Percentiles rank a stretch among this genome's conserved stretches.
Conservation (phyloP, 2,113 vertebrate species). For the Pteronura brasiliensis region DNA sequence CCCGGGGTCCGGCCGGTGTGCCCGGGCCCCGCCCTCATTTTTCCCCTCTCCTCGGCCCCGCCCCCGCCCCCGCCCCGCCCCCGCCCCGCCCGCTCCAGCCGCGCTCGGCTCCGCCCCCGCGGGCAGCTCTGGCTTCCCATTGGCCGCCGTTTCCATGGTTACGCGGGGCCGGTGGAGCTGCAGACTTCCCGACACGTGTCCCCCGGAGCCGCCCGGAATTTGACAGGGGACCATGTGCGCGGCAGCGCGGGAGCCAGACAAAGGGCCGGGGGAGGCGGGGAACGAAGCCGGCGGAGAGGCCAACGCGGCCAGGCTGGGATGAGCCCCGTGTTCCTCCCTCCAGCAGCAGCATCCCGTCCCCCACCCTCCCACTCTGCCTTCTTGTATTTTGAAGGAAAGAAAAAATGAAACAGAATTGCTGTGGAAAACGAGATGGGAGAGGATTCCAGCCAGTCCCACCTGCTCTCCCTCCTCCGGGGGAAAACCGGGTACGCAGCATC, state of each 20-base stretch:
- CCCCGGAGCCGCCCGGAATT: constrained; percentile 83
- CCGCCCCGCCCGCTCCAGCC: not conserved
- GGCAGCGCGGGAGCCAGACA: constrained; percentile 75
- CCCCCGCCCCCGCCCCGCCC: not conserved
- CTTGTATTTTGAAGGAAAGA: not conserved
- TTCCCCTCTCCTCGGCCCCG: not conserved
- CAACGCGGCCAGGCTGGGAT: not conserved
- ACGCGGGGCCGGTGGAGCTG: constrained; percentile 77
- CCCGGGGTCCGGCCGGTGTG: rapidly evolving
- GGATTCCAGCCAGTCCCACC: not conserved
- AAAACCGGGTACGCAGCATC: not conserved
- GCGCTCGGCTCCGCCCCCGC: constrained; percentile 58
- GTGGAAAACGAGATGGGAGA: constrained; percentile 44
- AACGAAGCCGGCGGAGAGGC: constrained; percentile 48
- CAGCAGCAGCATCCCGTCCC: not conserved
- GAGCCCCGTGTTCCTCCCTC: constrained; percentile 69
- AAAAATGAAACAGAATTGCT: constrained; percentile 44
- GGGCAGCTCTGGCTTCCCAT: constrained; percentile 67
- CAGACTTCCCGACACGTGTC: constrained; percentile 79
- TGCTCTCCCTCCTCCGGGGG: not conserved
- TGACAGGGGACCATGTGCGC: constrained; percentile 79
- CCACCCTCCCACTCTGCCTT: not conserved
- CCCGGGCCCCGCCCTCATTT: not conserved
- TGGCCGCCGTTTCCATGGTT: constrained; percentile 88
- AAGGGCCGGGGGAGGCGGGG: constrained; percentile 72